Evolutionary conservation across 2,113 vertebrate species (phyloP).

Genomic region (Corythoichthys haematopterus): DNA sequence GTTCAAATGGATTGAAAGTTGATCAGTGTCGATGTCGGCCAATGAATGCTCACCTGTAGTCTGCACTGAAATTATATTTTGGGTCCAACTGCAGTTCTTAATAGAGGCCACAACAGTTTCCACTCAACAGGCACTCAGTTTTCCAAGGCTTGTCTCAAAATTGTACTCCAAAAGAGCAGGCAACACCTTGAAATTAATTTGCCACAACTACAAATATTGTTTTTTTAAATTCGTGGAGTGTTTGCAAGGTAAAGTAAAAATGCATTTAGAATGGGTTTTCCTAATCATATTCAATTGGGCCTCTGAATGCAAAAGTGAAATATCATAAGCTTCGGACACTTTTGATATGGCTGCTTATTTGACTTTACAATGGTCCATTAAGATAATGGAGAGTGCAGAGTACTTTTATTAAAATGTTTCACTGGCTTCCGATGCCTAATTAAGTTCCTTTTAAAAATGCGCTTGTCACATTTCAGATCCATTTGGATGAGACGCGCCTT

Average conservation of each 20-base stretch:
- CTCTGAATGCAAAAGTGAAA: conserved; percentile 17
- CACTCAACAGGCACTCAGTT: conserved; percentile 14
- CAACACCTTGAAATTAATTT: conserved; percentile 29
- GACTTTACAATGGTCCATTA: conserved; percentile 38
- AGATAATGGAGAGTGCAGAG: conserved; percentile 16
- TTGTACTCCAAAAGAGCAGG: conserved; percentile 17
- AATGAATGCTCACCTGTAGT: conserved; percentile 4
- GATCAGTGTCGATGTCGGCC: too few relatives aligned
- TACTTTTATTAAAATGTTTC: conserved; percentile 13
- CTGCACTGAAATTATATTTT: conserved; percentile 27
- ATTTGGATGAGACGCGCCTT: conserved; percentile 32
- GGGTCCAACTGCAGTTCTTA: conserved; percentile 10
- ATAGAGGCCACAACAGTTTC: background rate
- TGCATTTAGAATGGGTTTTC: conserved; percentile 6
- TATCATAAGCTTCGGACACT: conserved; percentile 20
- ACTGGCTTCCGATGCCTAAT: conserved; percentile 18
- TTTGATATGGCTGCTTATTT: conserved; percentile 13
- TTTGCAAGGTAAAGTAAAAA: conserved; percentile 7
- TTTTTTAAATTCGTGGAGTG: background rate
- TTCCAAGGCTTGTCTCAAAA: conserved; percentile 34
- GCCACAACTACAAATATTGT: conserved; percentile 1
- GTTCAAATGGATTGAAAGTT: too few relatives aligned
- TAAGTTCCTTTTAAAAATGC: conserved; percentile 26
- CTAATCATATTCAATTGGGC: conserved; percentile 19
- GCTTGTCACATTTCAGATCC: conserved; percentile 49